phyloP scores from a whole-genome alignment of 2,888 invertebrate species.

The Aporophyla nigra region DNA sequence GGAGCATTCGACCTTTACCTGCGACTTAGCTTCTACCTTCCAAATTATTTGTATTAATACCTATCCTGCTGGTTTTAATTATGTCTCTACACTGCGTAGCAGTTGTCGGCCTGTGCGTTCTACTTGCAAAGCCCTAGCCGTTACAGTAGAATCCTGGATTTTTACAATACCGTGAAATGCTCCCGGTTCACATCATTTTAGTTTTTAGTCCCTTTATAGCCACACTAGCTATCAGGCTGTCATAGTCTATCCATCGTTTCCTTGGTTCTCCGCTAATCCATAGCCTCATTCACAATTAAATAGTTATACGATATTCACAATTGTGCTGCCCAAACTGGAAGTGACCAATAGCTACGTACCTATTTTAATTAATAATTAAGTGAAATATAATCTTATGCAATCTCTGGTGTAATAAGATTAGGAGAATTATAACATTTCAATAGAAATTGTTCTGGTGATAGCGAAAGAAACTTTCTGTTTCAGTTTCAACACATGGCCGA shows the following conservation, averaged over 20 bases:
- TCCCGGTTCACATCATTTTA: neutral
- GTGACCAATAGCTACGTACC: neutral
- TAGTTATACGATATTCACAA: neutral
- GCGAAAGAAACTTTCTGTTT: conserved; percentile 51
- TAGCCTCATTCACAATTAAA: neutral
- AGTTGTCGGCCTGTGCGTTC: no score
- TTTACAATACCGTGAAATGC: no score
- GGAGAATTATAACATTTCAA: neutral
- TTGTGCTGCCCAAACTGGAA: neutral
- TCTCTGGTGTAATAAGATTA: neutral
- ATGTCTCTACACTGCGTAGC: no score
- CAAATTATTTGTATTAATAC: no score
- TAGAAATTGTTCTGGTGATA: neutral
- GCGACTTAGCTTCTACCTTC: no score
- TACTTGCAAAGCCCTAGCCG: no score
- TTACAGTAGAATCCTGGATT: no score
- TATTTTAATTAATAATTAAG: neutral
- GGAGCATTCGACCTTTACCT: no score
- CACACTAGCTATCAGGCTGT: neutral
- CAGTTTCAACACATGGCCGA: conserved; percentile 97
- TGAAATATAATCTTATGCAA: neutral
- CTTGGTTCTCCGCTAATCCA: neutral
- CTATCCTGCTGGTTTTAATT: no score
- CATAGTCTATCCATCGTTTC: neutral
- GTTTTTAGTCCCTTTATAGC: neutral